Conservation (phyloP, 2,113 vertebrate species). For the Conger conger region DNA sequence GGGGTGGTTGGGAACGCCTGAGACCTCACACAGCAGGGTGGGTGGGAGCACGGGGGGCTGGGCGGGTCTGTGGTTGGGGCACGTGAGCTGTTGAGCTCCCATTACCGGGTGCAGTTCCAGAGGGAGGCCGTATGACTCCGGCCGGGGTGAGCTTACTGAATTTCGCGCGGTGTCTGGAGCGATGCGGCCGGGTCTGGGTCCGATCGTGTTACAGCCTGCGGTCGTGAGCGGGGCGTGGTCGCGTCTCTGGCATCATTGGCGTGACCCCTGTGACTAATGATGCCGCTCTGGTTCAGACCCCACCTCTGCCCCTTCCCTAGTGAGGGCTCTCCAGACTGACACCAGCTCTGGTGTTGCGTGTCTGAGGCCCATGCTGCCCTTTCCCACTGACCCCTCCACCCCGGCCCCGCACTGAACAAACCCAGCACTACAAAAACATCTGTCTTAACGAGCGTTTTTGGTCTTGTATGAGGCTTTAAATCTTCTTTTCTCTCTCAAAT, state of each 20-base stretch:
- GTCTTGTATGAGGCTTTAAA: too few species aligned
- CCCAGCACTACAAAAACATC: too few species aligned
- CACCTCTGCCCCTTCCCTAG: too few species aligned
- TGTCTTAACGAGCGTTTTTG: too few species aligned
- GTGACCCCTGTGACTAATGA: not conserved
- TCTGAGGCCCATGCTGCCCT: not conserved
- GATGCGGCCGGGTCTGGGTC: not conserved
- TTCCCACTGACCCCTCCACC: not conserved
- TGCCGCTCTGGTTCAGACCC: too few species aligned
- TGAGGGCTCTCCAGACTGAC: too few species aligned
- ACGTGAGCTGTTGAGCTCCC: too few species aligned
- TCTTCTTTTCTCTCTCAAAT: too few species aligned
- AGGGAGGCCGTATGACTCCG: not conserved
- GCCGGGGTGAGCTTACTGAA: not conserved
- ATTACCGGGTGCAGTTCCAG: too few species aligned
- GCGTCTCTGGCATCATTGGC: not conserved
- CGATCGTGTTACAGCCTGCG: not conserved
- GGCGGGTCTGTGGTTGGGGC: too few species aligned
- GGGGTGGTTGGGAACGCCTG: not conserved
- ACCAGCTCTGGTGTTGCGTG: not conserved
- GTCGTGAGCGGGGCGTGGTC: not conserved
- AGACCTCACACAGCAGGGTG: not conserved
- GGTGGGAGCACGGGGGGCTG: too few species aligned
- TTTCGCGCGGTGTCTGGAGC: not conserved
- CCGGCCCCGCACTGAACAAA: too few species aligned